A percentile compares a stretch with the other conserved stretches of the same genome.
Evolutionary conservation across 2,797 vertebrate genomes (phyloP).

Genomic region (Semaprochilodus insignis): DNA sequence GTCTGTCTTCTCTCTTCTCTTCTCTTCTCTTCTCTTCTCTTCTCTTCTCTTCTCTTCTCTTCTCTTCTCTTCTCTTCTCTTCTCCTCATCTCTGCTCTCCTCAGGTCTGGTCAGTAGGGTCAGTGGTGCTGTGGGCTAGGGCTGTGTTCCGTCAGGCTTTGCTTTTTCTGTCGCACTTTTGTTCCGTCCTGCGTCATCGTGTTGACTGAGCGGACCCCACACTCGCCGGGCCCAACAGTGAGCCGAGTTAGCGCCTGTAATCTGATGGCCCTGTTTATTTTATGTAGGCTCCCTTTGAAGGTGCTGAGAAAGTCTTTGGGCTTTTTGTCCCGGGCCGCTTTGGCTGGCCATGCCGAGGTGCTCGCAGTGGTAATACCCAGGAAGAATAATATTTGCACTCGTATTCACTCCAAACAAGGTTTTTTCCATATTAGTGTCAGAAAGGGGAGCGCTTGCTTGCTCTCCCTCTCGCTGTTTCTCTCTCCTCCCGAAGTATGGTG

Average conservation of each 20-base stretch:
- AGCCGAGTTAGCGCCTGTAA: slow-evolving; percentile 82
- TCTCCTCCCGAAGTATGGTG: slow-evolving; percentile 28
- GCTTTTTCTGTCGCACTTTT: slow-evolving; percentile 85
- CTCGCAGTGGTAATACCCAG: slow-evolving; percentile 84
- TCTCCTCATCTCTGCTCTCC: slow-evolving; percentile 53
- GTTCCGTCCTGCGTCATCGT: slow-evolving; percentile 88
- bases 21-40: not conserved
- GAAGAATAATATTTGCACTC: slow-evolving; percentile 88
- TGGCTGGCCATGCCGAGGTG: slow-evolving; percentile 84
- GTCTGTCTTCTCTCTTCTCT: slow-evolving; percentile 38
- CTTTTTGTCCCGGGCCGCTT: slow-evolving; percentile 84
- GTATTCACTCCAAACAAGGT: slow-evolving; percentile 85
- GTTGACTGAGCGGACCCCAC: slow-evolving; percentile 88
- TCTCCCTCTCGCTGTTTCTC: slow-evolving; percentile 20
- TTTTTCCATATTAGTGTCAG: slow-evolving; percentile 87
- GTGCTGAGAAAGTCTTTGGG: slow-evolving; percentile 85
- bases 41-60: not conserved
- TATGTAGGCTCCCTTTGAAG: slow-evolving; percentile 86
- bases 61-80: slow-evolving; percentile 31
- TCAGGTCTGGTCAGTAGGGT: slow-evolving; percentile 67
- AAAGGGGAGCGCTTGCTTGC: slow-evolving; percentile 64
- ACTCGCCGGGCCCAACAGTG: slow-evolving; percentile 81
- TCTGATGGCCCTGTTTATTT: slow-evolving; percentile 88
- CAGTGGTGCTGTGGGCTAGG: slow-evolving; percentile 79
- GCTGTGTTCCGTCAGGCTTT: slow-evolving; percentile 82